phyloP scores from a whole-genome alignment of 2,113 vertebrate species.

The Laticauda laticaudata region DNA sequence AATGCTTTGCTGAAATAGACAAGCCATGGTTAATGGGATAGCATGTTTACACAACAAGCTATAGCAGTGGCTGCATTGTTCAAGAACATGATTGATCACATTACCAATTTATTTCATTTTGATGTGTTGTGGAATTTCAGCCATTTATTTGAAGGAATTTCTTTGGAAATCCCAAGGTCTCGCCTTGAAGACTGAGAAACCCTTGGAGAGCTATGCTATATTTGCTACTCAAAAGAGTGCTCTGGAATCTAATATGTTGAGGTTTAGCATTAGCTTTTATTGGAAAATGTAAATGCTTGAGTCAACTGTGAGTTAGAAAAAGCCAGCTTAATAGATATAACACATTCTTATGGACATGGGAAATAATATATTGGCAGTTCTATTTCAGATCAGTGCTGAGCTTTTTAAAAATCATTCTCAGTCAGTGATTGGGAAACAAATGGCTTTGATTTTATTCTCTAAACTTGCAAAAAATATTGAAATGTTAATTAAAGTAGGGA shows the following conservation, averaged over 20 bases:
- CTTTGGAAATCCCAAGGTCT: not conserved
- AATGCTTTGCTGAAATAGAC: not conserved
- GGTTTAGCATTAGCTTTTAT: too few relatives aligned
- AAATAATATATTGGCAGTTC: not conserved
- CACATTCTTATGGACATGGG: not conserved
- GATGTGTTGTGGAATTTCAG: not conserved
- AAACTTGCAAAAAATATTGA: not conserved
- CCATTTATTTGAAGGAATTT: not conserved
- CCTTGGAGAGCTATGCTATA: not conserved
- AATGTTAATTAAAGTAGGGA: not conserved
- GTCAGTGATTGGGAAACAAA: not conserved
- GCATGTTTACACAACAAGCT: not conserved
- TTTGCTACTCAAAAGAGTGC: not conserved
- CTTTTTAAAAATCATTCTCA: not conserved
- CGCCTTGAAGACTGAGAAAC: not conserved
- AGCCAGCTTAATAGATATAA: not conserved
- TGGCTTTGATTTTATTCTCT: not conserved
- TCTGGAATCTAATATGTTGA: not conserved
- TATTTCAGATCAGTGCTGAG: not conserved
- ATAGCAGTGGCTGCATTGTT: not conserved
- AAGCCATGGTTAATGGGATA: not conserved
- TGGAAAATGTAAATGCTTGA: not conserved
- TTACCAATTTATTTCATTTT: not conserved
- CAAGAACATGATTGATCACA: not conserved
- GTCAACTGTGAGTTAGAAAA: too few relatives aligned